phyloP scores from a whole-genome alignment of 1,140 invertebrate species.

The Rhopalosiphum padi region DNA sequence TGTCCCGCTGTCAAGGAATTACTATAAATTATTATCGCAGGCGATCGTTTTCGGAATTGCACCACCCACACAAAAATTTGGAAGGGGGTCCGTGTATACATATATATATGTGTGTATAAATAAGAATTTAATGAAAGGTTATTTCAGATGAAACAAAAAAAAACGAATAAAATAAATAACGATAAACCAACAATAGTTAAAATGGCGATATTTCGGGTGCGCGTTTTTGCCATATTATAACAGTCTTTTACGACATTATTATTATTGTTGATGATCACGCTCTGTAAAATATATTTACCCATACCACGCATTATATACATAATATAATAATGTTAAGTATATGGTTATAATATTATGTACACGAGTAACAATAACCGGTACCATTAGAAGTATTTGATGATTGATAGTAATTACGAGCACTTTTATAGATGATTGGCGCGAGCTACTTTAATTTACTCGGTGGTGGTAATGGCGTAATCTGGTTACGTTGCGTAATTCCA shows the following conservation, averaged over 20 bases:
- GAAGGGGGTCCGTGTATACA: not conserved
- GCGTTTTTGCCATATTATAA: not conserved
- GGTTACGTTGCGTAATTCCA: constrained; percentile 40
- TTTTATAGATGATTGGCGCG: constrained; percentile 50
- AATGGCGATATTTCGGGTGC: not conserved
- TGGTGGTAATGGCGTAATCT: constrained; percentile 51
- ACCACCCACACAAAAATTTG: constrained; percentile 36
- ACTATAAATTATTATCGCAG: constrained; percentile 53
- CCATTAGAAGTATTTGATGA: constrained; percentile 57
- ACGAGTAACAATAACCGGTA: constrained; percentile 53
- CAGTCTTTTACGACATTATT: not conserved
- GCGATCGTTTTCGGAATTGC: constrained; percentile 50
- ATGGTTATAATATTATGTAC: constrained; percentile 1
- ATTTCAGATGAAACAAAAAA: not conserved
- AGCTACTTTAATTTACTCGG: constrained; percentile 47
- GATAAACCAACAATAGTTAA: constrained; percentile 30
- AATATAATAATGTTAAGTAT: not conserved
- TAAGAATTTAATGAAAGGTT: not conserved
- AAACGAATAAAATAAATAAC: not conserved
- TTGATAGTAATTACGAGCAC: constrained; percentile 55
- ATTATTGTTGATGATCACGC: not conserved
- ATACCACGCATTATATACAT: not conserved
- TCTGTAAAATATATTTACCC: not conserved
- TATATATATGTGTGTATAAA: not conserved
- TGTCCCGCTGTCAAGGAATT: constrained; percentile 53